Evolutionary conservation across 64 coral and sea anemone species (phyloP).

Genomic region (Montipora sp.): DNA sequence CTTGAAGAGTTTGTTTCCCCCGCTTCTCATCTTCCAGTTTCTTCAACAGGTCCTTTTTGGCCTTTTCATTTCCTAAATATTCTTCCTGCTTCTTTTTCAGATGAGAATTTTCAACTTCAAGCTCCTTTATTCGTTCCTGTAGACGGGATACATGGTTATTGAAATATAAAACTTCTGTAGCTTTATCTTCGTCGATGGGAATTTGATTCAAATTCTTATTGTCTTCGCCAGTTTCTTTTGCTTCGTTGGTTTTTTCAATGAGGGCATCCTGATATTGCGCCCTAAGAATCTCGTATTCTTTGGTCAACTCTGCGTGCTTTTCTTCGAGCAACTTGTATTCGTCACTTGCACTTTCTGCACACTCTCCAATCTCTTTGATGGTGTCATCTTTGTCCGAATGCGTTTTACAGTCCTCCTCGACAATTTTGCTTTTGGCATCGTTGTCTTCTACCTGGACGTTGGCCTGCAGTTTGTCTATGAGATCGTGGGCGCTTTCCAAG

Average conservation of each 20-base stretch:
- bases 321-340: conserved; percentile 39
- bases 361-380: conserved; percentile 23
- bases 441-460: not conserved
- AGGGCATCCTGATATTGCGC: conserved; percentile 24
- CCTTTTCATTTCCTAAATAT: not conserved
- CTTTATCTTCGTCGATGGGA: not conserved
- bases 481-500: conserved; percentile 53
- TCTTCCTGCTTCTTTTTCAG: not conserved
- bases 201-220: not conserved
- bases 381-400: conserved; percentile 43
- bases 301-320: conserved; percentile 45
- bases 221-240: not conserved
- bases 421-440: not conserved
- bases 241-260: not conserved
- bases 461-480: conserved; percentile 42
- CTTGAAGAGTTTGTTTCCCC: conserved; percentile 1
- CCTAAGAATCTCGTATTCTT: conserved; percentile 36
- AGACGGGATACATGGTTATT: not conserved
- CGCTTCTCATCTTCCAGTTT: conserved; percentile 37
- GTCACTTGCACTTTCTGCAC: not conserved
- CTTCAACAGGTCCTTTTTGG: not conserved
- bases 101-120: conserved; percentile 10
- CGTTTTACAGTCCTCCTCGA: conserved; percentile 38
- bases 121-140: conserved; percentile 3
- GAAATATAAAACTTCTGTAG: not conserved